Base-by-base conservation (phyloP, 2,888 invertebrate species). In the Flabesymbios commensalis region DNA sequence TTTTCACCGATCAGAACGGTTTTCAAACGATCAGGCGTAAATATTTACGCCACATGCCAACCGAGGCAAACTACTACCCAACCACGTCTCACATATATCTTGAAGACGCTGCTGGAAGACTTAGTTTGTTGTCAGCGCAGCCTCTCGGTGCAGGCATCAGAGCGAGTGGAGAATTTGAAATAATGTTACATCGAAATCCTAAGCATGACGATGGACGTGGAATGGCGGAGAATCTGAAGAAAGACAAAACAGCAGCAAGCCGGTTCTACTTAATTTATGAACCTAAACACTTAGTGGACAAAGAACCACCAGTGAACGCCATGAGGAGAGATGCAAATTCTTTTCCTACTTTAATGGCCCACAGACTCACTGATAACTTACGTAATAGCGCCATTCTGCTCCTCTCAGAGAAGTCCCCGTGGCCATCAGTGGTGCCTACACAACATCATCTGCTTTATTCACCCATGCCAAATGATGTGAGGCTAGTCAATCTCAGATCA, bases 341-440 rank as follows among this genome's bases (percentile, higher is more conserved):
- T n/a, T n/a, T 28, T 1, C 86, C 88, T 3, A 85, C 89, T 0
- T 75, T 89, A 19, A 85, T 88, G 19, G 86, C 88, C n/a, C 88
- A 89, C 75, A 83, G 88, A 24, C 81, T 87, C 0, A 85, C 86
- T 10, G 87, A 88, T 70, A 78, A 86, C 52, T 80, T 89, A 19
- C 83, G 89, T 45, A 87, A 90, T 39, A 51, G 52, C 22, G 42
- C 55, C 1, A 88, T 79, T 84, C n/a, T n/a, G n/a, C 88, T 56
- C 84, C 86, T 84, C 17, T 84, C 86, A 7, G 65, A 71, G 1
- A 48, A 61, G 4, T 57, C 59, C 17, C 39, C 19, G 26, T 22
- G 32, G 31, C 41, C 14, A 58, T 68, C 48, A 57, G 55, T 14
- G 58, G 64, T 1, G 32, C n/a, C n/a, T n/a, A n/a, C n/a, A n/a